Evolutionary conservation across 30 jellyfish, hydroid and myxozoan genomes (phyloP), one percentile per base, ranked within the genome.

Genomic region (Sanderia malayensis): DNA sequence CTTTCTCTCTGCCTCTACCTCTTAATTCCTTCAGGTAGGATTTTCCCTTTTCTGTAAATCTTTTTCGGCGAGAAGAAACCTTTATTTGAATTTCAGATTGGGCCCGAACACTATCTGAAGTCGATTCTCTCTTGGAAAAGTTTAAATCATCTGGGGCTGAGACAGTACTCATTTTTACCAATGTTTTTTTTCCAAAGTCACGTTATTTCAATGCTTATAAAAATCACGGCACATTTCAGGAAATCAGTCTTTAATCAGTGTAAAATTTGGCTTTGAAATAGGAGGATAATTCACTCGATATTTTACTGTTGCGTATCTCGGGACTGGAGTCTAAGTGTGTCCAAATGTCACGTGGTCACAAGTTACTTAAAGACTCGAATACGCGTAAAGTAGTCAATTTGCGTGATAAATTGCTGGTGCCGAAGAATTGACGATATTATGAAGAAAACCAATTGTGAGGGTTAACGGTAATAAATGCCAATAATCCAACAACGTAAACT

Each of bases 71-170:
- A 24, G 64, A 49, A 49, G 64, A 49, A 8, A 49, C 64, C 64
- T 49, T 49, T 49, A 49, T 18, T 49, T 49, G 27, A 49, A 49
- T 49, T 8, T 49, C 64, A 4, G 64, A 49, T 49, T 49, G 64
- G 27, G 64, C 64, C 64, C 64, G 64, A 19, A 49, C 64, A 49
- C 64, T 49, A 19, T 49, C 64, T 49, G 64, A 49, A 15, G 18
- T 49, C 24, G 64, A 49, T 24, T 49, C 24, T 49, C 27, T 49
- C 64, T 49, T 49, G 18, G 64, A 49, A 49, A 49, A 18, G 18
- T 49, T 49, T 49, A 49, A 49, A 49, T 49, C 64, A 49, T 49
- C 64, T 49, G 64, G 64, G 64, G 64, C 64, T 49, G 64, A 49
- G 64, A 49, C 64, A 8, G 64, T 49, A 49, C 64, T 49, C 64